phyloP scores from a whole-genome alignment of 1,140 invertebrate species.

The Meloidogyne exigua region DNA sequence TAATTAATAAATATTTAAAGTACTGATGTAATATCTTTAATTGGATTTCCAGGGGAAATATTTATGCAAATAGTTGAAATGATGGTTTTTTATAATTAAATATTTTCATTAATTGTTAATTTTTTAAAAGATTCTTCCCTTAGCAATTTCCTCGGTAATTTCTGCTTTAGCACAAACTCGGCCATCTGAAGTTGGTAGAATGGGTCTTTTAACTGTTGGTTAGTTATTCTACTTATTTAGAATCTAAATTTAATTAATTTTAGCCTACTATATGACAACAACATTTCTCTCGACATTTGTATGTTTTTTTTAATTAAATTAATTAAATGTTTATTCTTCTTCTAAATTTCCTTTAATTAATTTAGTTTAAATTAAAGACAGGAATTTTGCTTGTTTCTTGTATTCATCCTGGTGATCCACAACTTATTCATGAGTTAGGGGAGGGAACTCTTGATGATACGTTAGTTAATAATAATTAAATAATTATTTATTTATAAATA shows the following conservation, averaged over 20 bases:
- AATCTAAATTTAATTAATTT: background rate
- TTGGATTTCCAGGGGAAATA: slow-evolving; percentile 83
- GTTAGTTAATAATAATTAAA: no score
- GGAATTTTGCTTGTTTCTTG: slow-evolving; percentile 80
- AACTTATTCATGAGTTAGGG: slow-evolving; percentile 63
- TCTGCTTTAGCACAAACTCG: slow-evolving; percentile 61
- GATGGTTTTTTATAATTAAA: slow-evolving; percentile 21
- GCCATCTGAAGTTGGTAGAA: slow-evolving; percentile 67
- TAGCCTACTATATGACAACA: slow-evolving; percentile 68
- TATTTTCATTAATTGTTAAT: slow-evolving; percentile 39
- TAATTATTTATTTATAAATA: no score
- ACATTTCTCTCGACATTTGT: slow-evolving; percentile 83
- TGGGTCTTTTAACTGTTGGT: slow-evolving; percentile 75
- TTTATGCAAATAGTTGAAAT: slow-evolving; percentile 73
- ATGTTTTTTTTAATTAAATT: slow-evolving; percentile 57
- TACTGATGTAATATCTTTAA: slow-evolving; percentile 75
- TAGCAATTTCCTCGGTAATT: slow-evolving; percentile 69
- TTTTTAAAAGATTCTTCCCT: slow-evolving; percentile 71
- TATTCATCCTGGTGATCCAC: slow-evolving; percentile 76
- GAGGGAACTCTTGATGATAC: slow-evolving; percentile 67
- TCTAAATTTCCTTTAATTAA: no score
- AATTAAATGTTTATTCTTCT: no score
- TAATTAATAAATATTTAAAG: slow-evolving; percentile 72
- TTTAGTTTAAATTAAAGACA: slow-evolving; percentile 46
- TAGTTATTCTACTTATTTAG: slow-evolving; percentile 76